Evolutionary conservation across 2,113 vertebrate genomes (phyloP), one percentile per base, ranked within the genome.

Genomic region (Bostrychus sinensis): DNA sequence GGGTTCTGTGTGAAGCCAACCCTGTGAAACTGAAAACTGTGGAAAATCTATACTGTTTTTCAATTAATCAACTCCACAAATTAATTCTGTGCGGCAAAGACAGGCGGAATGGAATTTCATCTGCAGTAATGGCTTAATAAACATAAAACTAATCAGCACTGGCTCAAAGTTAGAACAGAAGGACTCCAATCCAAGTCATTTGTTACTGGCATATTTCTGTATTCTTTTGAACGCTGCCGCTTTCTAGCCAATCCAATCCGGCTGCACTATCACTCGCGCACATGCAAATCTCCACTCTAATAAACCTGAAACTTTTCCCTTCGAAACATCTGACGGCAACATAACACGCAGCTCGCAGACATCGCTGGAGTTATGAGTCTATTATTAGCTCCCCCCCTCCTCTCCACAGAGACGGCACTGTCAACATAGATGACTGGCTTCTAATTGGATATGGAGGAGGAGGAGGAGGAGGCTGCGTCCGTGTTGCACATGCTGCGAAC

Each of bases 361-460:
- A 78, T 67, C 70, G 39, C 57, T 51, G 41, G 69, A 77, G 58
- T 81, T 78, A 64, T 89, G 87, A 85, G 58, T 84, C 88, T 91
- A 88, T 93, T 93, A 93, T 91, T 92, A 90, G 85, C 84, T 79
- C 87, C 87, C 19, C 4, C 13, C 70, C 75, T 10, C 71, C 19
- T 16, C 19, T 32, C 14, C 20, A 55, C 34, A 48, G 16, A 74
- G 60, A 62, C 51, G 22, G 70, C 28, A 62, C 61, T 75, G 80
- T 88, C 89, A 77, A 94, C 90, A 94, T 92, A 92, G 92, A 94
- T 92, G 91, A 92, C 93, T 80, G 77, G 70, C 74, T 75, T 88
- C 89, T 93, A 95, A 95, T 94, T 94, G 91, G 89, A 92, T 92
- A 86, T 82, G 83, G 72, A 68, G 80, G 77, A 89, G 91, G 89